phyloP scores from a whole-genome alignment of 2,888 invertebrate species.

The Callosobruchus maculatus region DNA sequence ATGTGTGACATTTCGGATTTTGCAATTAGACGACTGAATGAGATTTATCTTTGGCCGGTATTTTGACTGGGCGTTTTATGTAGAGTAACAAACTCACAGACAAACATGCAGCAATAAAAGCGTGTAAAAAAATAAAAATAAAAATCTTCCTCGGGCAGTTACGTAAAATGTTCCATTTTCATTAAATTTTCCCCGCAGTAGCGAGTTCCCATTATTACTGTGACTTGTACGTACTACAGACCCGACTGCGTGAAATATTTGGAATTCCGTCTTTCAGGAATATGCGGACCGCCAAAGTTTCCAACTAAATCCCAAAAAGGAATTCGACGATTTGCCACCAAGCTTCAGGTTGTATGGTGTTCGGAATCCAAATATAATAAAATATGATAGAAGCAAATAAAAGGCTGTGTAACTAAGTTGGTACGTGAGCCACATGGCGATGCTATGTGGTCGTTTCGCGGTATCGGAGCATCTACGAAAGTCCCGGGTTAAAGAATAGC shows the following conservation, averaged over 20 bases:
- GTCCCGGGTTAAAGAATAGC: background rate
- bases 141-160: background rate
- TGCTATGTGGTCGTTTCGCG: background rate
- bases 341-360: background rate
- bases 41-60: too few relatives aligned
- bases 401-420: background rate
- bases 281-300: background rate
- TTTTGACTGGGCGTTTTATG: too few relatives aligned
- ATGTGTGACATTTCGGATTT: too few relatives aligned
- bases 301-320: background rate
- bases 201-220: too few relatives aligned
- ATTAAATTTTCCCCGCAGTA: background rate
- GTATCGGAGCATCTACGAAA: background rate
- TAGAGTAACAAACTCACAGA: too few relatives aligned
- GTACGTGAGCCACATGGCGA: background rate
- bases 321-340: background rate
- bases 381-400: background rate
- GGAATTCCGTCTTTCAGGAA: background rate
- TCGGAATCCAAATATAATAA: background rate
- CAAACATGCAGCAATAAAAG: too few relatives aligned
- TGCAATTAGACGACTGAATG: too few relatives aligned
- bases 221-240: too few relatives aligned
- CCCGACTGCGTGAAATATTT: too few relatives aligned
- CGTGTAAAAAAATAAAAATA: too few relatives aligned
- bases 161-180: background rate